Conservation (phyloP, 2,113 vertebrate genomes). For the Hyperopisus bebe region DNA sequence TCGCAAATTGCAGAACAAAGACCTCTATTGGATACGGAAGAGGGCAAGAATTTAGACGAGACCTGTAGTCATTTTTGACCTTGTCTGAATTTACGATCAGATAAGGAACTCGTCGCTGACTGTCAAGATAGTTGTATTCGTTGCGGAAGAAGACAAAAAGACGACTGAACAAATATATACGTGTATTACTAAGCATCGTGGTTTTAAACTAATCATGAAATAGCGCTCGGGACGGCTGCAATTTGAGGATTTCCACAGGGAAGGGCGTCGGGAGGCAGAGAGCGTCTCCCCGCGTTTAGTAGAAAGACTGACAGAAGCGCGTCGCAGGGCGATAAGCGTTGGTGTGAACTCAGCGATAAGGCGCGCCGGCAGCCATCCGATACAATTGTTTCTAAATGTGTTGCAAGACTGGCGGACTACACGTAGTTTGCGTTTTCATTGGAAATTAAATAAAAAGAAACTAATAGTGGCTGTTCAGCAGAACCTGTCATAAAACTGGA, state of each 20-base stretch:
- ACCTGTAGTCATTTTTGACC: neutral
- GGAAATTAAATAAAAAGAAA: neutral
- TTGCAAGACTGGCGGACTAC: constrained; percentile 17
- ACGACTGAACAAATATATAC: neutral
- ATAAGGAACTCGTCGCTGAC: constrained; percentile 19
- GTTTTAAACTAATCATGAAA: neutral
- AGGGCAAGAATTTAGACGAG: neutral
- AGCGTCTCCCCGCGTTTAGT: constrained; percentile 14
- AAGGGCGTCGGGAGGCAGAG: neutral
- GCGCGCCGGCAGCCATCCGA: neutral
- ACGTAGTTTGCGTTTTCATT: constrained; percentile 6
- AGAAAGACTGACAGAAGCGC: constrained; percentile 5
- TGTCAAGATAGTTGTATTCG: constrained; percentile 5
- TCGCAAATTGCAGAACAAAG: constrained; percentile 18
- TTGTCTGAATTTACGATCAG: constrained; percentile 18
- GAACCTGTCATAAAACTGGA: neutral
- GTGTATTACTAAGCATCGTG: neutral
- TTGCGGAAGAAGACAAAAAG: constrained; percentile 18
- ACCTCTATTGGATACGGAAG: neutral
- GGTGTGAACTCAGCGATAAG: constrained; percentile 9
- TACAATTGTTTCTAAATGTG: neutral
- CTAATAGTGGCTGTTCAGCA: neutral
- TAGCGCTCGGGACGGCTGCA: neutral
- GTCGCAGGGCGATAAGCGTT: neutral
- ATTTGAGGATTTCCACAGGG: neutral